Percentiles rank a stretch among this genome's conserved stretches.
Conservation (phyloP, 2,113 vertebrate genomes). For the Progne subis region DNA sequence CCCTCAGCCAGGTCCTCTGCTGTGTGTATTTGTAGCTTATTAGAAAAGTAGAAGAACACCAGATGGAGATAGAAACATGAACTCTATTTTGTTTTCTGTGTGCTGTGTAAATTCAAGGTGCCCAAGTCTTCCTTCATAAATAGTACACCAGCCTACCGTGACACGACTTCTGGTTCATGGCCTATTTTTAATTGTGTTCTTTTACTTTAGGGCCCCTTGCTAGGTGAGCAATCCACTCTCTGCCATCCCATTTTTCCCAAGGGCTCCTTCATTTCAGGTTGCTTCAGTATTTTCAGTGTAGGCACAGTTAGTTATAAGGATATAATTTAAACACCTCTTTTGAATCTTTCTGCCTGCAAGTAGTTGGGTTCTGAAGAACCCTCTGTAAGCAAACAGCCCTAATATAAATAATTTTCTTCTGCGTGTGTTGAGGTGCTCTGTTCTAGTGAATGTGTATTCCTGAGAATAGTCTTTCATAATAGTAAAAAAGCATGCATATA, state of each 20-base stretch:
- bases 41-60: neutral
- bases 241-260: neutral
- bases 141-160: rapidly evolving
- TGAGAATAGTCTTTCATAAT: neutral
- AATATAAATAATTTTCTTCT: neutral
- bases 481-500: neutral
- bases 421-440: neutral
- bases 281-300: neutral
- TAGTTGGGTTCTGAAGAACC: neutral
- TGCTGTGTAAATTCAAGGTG: neutral
- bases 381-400: neutral
- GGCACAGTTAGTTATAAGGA: neutral
- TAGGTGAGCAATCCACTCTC: neutral
- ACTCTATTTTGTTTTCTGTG: neutral
- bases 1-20: neutral
- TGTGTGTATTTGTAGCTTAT: neutral
- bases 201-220: neutral
- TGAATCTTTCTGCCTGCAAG: neutral
- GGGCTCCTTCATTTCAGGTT: neutral
- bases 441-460: neutral
- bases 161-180: neutral
- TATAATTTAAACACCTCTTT: neutral
- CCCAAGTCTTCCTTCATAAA: neutral
- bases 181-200: neutral
- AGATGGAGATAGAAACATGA: neutral